Evolutionary conservation across 2,113 vertebrate species (phyloP).

Genomic region (Cavia porcellus): DNA sequence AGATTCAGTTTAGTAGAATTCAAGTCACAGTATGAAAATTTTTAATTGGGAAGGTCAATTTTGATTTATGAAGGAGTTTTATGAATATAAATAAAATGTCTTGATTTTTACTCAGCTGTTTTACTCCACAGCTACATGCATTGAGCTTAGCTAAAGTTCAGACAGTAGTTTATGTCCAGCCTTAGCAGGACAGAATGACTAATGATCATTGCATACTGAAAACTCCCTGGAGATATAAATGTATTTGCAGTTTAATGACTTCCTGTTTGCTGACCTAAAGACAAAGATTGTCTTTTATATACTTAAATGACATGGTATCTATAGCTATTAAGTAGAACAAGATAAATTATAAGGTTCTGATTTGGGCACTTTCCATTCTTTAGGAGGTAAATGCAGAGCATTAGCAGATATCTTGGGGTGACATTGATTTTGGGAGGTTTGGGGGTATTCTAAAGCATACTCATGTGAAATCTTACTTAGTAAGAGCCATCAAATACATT

Average conservation of each 20-base stretch:
- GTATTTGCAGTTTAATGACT: constrained; percentile 56
- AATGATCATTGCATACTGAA: constrained; percentile 2
- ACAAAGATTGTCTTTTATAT: constrained; percentile 42
- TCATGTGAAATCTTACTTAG: background rate
- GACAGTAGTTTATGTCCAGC: background rate
- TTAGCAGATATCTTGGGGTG: background rate
- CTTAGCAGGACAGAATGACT: constrained; percentile 29
- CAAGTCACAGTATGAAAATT: constrained; percentile 43
- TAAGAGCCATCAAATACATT: constrained; percentile 12
- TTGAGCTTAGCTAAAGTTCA: constrained; percentile 1
- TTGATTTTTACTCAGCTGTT: constrained; percentile 9
- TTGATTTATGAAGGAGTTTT: constrained; percentile 31
- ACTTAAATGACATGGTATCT: background rate
- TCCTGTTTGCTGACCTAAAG: constrained; percentile 9
- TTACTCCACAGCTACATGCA: background rate
- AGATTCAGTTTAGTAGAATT: constrained; percentile 53
- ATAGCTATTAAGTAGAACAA: constrained; percentile 6
- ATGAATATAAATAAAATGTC: background rate
- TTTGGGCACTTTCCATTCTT: constrained; percentile 14
- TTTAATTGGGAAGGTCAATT: background rate
- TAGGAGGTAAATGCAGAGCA: background rate
- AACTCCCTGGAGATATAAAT: background rate
- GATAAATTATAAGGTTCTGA: background rate
- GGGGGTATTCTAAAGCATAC: background rate
- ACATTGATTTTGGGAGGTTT: background rate